These are phyloP conservation scores for Tringa solitaria DNA, from an alignment of 2,113 vertebrate species.

Conservation along the genomic window DNA sequence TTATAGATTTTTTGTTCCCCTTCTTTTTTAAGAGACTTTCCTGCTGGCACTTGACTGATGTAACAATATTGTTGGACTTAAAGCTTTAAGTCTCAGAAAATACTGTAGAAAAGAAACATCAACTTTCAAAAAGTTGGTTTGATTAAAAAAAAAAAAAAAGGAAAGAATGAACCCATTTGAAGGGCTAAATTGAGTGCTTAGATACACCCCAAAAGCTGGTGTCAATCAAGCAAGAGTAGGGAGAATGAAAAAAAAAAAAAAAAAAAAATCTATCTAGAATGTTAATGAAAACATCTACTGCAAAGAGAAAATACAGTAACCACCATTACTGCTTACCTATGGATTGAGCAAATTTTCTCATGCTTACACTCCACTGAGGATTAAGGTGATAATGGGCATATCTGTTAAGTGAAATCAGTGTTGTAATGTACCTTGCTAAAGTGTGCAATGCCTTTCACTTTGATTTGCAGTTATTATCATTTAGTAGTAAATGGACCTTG, in stretches of 20 bases:
- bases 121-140: neutral
- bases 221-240: neutral
- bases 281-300: neutral
- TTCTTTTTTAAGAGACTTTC: neutral
- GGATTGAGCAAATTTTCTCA: neutral
- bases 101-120: neutral
- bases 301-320: neutral
- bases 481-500: conserved; percentile 18
- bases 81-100: conserved; percentile 22
- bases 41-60: conserved; percentile 2
- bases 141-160: neutral
- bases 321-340: neutral
- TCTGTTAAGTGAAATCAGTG: neutral
- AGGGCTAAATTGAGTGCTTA: neutral
- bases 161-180: neutral
- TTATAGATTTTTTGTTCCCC: neutral
- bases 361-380: neutral
- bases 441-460: neutral
- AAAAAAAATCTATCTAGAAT: neutral
- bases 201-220: neutral
- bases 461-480: neutral
- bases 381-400: neutral
- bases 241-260: neutral
- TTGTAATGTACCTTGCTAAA: neutral
- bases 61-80: neutral